Conservation (phyloP, 2,797 vertebrate species). For the Tragelaphus oryx region DNA sequence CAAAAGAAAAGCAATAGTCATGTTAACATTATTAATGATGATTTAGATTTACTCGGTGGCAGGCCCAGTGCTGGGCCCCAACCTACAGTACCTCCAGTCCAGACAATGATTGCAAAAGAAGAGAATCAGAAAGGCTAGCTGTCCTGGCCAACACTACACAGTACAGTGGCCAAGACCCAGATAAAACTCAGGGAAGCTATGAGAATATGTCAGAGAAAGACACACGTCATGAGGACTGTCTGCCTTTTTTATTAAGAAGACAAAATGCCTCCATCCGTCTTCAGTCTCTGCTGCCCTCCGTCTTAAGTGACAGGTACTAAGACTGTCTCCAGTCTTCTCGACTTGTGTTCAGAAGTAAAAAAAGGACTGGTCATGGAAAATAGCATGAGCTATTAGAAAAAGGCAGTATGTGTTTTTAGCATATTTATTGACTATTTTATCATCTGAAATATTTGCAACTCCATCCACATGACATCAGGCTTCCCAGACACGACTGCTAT, state of each 20-base stretch:
- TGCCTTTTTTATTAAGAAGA: not conserved
- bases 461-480: fast-evolving
- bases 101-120: not conserved
- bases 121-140: not conserved
- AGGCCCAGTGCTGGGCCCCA: not conserved
- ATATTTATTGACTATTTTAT: not conserved
- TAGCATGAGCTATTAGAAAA: not conserved
- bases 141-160: not conserved
- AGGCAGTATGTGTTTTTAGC: not conserved
- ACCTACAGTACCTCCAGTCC: no score
- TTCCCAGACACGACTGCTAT: not conserved
- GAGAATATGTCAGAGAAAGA: not conserved
- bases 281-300: not conserved
- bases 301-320: not conserved
- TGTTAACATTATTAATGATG: not conserved
- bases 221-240: fast-evolving
- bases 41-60: not conserved
- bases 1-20: not conserved
- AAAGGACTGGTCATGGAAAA: not conserved
- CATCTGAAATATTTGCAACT: not conserved
- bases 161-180: not conserved
- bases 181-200: not conserved
- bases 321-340: not conserved
- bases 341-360: not conserved
- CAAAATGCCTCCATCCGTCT: not conserved